These are phyloP conservation scores for Eupithecia tripunctaria DNA, from an alignment of 2,888 invertebrate genomes.

Conservation along the genomic window DNA sequence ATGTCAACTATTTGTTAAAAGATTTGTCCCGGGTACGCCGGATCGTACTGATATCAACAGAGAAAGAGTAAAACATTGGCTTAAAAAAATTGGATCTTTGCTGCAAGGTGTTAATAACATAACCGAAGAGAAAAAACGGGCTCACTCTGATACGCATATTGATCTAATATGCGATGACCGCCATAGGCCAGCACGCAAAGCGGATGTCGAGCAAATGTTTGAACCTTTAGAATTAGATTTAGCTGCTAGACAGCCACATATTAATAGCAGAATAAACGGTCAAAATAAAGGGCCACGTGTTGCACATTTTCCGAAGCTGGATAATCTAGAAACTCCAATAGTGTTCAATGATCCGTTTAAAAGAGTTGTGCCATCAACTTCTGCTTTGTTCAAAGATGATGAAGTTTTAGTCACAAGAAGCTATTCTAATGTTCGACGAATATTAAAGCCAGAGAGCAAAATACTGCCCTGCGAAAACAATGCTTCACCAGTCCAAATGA, in stretches of 20 bases:
- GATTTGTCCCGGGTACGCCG: conserved; percentile 55
- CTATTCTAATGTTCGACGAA: background rate
- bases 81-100: conserved; percentile 48
- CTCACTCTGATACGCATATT: conserved; percentile 33
- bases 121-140: conserved; percentile 21
- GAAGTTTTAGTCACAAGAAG: background rate
- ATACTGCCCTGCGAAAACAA: background rate
- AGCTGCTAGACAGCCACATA: conserved; percentile 12
- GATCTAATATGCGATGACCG: conserved; percentile 24
- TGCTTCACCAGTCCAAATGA: background rate
- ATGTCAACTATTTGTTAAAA: conserved; percentile 59
- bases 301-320: conserved; percentile 16
- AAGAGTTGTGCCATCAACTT: background rate
- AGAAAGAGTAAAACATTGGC: conserved; percentile 48
- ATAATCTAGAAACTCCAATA: conserved; percentile 11
- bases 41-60: conserved; percentile 49
- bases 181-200: conserved; percentile 17
- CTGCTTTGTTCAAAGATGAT: background rate
- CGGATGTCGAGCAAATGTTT: conserved; percentile 29
- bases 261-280: background rate
- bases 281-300: conserved; percentile 8
- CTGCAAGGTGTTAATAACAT: conserved; percentile 40
- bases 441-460: background rate
- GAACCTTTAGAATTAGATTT: conserved; percentile 11
- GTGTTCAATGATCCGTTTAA: background rate